Evolutionary conservation across 2,888 invertebrate genomes (phyloP).

Genomic region (Athrips mouffetella): DNA sequence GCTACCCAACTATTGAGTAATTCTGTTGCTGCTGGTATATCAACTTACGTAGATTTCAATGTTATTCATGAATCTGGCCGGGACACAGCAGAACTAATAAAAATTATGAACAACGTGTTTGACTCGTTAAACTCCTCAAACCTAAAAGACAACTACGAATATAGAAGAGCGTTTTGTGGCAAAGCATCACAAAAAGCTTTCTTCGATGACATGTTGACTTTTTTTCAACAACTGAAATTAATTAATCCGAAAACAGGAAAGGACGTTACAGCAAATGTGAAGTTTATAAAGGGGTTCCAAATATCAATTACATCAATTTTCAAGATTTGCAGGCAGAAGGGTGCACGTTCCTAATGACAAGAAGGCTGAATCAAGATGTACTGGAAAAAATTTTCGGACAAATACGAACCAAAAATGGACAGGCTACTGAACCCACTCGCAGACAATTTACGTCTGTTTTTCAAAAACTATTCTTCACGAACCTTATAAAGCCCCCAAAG

Average conservation of each 20-base stretch:
- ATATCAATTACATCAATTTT: conserved; percentile 15
- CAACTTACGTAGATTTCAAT: conserved; percentile 22
- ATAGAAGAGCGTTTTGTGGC: conserved; percentile 23
- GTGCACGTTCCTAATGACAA: conserved; percentile 12
- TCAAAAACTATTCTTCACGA: conserved; percentile 7
- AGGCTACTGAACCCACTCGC: conserved; percentile 7
- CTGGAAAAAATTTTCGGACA: conserved; percentile 15
- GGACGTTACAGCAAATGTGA: conserved; percentile 11
- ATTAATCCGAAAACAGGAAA: conserved; percentile 7
- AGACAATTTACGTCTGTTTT: conserved; percentile 12
- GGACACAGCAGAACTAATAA: conserved; percentile 22
- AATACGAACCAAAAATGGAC: conserved; percentile 6
- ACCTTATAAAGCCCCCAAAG: not conserved
- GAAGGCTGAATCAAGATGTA: conserved; percentile 13
- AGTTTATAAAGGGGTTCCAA: conserved; percentile 16
- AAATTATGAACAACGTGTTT: conserved; percentile 24
- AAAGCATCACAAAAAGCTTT: conserved; percentile 20
- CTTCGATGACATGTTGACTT: conserved; percentile 20
- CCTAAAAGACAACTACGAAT: conserved; percentile 8
- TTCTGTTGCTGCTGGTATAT: conserved; percentile 32
- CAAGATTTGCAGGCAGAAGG: conserved; percentile 17
- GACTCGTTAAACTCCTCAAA: conserved; percentile 25
- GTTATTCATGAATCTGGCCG: conserved; percentile 18
- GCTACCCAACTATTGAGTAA: conserved; percentile 34
- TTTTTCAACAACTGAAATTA: conserved; percentile 22